Conservation (phyloP, 2,113 vertebrate genomes). For the Atlantisia rogersi region DNA sequence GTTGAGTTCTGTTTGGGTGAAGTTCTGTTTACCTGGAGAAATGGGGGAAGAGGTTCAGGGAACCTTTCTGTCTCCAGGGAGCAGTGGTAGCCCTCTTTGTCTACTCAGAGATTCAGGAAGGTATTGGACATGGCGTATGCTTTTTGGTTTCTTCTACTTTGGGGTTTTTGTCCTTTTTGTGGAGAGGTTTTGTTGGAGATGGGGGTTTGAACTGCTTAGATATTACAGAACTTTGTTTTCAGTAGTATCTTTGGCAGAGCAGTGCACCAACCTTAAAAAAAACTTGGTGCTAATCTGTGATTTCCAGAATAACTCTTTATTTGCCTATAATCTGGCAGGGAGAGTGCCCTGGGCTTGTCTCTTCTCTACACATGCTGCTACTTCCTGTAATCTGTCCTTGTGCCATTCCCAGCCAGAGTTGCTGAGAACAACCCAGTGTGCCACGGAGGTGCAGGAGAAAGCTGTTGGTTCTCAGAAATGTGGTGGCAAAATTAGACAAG, state of each 20-base stretch:
- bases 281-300: not conserved
- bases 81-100: not conserved
- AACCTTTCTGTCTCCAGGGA: not conserved
- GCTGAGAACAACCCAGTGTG: not conserved
- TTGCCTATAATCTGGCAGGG: not conserved
- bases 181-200: not conserved
- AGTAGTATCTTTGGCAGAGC: not conserved
- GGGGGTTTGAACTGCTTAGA: not conserved
- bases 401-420: not conserved
- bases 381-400: not conserved
- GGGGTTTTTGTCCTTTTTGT: not conserved
- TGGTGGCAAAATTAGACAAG: not conserved
- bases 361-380: not conserved
- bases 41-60: not conserved
- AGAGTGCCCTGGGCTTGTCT: not conserved
- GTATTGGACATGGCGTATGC: rapidly evolving
- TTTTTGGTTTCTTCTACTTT: not conserved
- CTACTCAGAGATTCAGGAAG: not conserved
- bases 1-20: not conserved
- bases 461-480: not conserved
- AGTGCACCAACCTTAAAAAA: not conserved
- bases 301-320: not conserved
- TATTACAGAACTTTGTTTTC: not conserved
- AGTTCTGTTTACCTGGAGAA: not conserved
- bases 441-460: not conserved